phyloP scores from a whole-genome alignment of 2,888 invertebrate species.

The Melinaea menophilus region DNA sequence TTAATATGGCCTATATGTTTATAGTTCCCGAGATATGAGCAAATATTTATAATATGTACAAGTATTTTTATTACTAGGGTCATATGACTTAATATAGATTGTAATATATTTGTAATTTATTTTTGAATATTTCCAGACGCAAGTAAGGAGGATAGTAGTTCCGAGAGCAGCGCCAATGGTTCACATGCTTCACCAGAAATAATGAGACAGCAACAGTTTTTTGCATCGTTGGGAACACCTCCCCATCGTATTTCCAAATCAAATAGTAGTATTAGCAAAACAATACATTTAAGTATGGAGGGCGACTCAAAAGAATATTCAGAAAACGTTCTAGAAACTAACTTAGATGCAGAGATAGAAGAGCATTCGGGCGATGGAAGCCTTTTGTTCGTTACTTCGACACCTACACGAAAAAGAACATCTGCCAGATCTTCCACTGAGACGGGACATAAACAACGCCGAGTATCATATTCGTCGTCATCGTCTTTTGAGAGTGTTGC shows the following conservation, averaged over 20 bases:
- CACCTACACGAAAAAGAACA: conserved; percentile 14
- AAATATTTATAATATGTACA: no score
- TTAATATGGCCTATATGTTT: no score
- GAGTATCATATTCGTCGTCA: conserved; percentile 5
- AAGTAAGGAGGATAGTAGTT: background rate
- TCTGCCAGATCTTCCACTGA: conserved; percentile 1
- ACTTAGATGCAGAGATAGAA: background rate
- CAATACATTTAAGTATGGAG: conserved; percentile 1
- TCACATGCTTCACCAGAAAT: conserved; percentile 8
- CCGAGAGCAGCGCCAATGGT: background rate
- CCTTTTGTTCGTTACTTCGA: background rate
- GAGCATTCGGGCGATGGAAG: background rate
- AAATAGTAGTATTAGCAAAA: background rate
- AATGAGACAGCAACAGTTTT: conserved; percentile 5
- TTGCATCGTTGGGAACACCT: conserved; percentile 1
- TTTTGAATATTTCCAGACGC: conserved; percentile 12
- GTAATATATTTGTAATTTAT: background rate
- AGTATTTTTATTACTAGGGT: no score
- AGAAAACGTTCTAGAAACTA: background rate
- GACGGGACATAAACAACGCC: conserved; percentile 5
- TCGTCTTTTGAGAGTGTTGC: background rate
- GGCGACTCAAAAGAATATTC: background rate
- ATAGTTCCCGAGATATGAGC: no score
- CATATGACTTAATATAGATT: no score
- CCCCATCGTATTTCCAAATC: background rate